phyloP scores from a whole-genome alignment of 2,113 vertebrate genomes.

The Silurus asotus region DNA sequence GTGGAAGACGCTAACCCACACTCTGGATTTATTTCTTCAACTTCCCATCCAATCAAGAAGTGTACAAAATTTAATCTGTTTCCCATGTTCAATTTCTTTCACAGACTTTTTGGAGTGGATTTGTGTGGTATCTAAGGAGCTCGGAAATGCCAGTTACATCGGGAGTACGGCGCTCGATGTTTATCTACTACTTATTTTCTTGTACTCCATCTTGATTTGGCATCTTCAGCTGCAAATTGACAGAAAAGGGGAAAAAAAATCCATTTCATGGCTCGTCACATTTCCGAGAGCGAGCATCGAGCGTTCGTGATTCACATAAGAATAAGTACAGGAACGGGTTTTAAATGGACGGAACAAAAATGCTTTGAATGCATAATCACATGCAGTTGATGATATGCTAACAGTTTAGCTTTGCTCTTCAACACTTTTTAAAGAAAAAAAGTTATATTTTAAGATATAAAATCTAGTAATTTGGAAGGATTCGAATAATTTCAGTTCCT shows the following conservation, averaged over 20 bases:
- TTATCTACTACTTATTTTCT: constrained; percentile 32
- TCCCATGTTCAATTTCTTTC: not conserved
- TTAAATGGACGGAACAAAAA: not conserved
- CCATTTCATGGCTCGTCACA: constrained; percentile 16
- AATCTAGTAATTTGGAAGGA: not conserved
- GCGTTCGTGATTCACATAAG: not conserved
- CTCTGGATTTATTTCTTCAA: constrained; percentile 12
- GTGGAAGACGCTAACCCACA: not conserved
- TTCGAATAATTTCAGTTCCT: not conserved
- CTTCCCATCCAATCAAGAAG: constrained; percentile 2
- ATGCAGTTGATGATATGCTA: not conserved
- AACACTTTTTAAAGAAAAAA: not conserved
- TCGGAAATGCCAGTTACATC: not conserved
- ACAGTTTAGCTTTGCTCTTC: not conserved
- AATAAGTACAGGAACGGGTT: not conserved
- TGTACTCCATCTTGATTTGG: not conserved
- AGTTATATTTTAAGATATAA: not conserved
- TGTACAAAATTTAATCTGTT: constrained; percentile 12
- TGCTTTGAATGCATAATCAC: not conserved
- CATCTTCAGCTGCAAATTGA: not conserved
- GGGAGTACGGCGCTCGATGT: not conserved
- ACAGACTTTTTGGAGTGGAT: constrained; percentile 16
- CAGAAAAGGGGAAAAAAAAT: not conserved
- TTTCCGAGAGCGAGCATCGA: constrained; percentile 9
- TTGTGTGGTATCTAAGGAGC: not conserved